Base-by-base conservation (phyloP, 2,113 vertebrate genomes). In the Clinocottus analis region DNA sequence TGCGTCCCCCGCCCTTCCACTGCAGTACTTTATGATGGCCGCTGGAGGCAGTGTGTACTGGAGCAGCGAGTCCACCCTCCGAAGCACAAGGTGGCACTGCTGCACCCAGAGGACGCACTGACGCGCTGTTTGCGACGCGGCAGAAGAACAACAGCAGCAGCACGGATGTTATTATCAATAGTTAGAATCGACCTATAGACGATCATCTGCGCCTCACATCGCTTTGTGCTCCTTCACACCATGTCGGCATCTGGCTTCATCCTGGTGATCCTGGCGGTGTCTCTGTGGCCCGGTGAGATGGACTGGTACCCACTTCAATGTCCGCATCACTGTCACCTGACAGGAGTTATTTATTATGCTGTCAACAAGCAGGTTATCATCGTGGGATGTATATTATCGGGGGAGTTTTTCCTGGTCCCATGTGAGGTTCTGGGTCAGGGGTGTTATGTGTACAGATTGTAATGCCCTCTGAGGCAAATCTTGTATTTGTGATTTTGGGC, bases 221-320 rank as follows among this genome's bases (percentile, higher is more conserved):
- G n/a, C 62, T 5, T 35, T 29, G 4, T 9, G 35, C 49, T 23
- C 2, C 8, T 0, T n/a, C 1, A 7, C 71, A 79, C 1, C 37
- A 93, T 94, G 93, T 25, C 79, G 21, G 5, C 59, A 0, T 70
- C 62, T 0, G 61, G 76, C 1, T 41, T 88, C 11, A 2, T 87
- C 29, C 62, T 92, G 58, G 7, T 76, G 77, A 0, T 90, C 29
- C 25, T 91, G 17, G 39, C 79, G 2, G 85, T 65, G 65, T 90
- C 45, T 61, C 43, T 85, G 19, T 66, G 71, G 49, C 60, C 87
- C 9, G 93, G 93, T 94, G 91, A 90, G 89, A 60, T 77, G 37
- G 51, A 35, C 21, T 21, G 49, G 17, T 4, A 55, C 3, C 5
- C 7, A 5, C 21, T 11, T 29, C 4, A 55, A 35, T 60, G 16